Evolutionary conservation across 1,140 invertebrate species (phyloP).

Genomic region (Achatina immaculata): DNA sequence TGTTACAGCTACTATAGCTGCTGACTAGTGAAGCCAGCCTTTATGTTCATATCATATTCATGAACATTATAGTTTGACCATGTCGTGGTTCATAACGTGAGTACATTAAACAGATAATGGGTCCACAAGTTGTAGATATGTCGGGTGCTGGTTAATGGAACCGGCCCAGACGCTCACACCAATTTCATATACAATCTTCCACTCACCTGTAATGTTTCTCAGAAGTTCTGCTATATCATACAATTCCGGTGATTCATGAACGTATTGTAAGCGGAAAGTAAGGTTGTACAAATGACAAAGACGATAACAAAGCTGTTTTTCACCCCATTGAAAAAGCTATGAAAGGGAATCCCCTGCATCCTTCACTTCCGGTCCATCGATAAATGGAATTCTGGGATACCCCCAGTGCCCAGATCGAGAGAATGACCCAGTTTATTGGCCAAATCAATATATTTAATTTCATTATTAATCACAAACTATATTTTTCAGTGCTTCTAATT

Average conservation of each 20-base stretch:
- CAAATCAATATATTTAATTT: conserved; percentile 23
- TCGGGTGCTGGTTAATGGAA: too few relatives aligned
- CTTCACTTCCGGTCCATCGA: conserved; percentile 32
- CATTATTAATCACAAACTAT: not conserved
- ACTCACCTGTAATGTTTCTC: not conserved
- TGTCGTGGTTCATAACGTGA: too few relatives aligned
- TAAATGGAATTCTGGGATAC: conserved; percentile 39
- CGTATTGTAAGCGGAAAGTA: not conserved
- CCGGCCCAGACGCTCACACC: too few relatives aligned
- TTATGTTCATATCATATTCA: too few relatives aligned
- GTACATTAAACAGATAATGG: too few relatives aligned
- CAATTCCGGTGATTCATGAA: not conserved
- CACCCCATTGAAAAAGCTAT: conserved; percentile 34
- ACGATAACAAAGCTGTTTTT: conserved; percentile 31
- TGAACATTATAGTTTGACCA: too few relatives aligned
- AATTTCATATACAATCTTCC: not conserved
- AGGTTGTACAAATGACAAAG: not conserved
- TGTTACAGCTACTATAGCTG: too few relatives aligned
- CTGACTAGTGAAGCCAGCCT: too few relatives aligned
- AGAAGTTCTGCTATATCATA: not conserved
- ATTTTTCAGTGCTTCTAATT: not conserved
- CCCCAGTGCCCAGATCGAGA: conserved; percentile 35
- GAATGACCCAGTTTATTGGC: conserved; percentile 26
- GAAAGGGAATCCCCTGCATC: conserved; percentile 37
- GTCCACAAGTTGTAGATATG: too few relatives aligned